Percentiles rank a stretch among this genome's conserved stretches.
Conservation (phyloP, 1,140 invertebrate genomes). For the Atopsyche davidsoni region DNA sequence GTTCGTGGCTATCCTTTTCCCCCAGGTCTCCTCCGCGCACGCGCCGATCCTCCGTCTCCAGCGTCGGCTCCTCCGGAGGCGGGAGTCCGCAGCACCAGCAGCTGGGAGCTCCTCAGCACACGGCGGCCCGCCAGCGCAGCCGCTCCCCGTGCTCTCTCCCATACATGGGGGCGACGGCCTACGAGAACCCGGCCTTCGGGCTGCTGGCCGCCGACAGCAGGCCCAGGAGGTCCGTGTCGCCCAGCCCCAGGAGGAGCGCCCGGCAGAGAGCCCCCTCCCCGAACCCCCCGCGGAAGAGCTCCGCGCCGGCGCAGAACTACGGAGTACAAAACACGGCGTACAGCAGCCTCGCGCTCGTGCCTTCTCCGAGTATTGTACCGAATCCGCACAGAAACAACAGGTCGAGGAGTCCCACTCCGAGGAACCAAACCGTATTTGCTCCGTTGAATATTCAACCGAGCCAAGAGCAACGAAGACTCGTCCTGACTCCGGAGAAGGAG, state of each 20-base stretch:
- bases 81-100: conserved; percentile 33
- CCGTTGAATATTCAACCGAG: conserved; percentile 48
- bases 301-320: background rate
- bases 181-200: conserved; percentile 27
- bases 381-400: conserved; percentile 37
- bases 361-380: conserved; percentile 17
- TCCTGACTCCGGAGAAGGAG: conserved; percentile 37
- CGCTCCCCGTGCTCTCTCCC: conserved; percentile 31
- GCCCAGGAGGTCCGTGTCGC: conserved; percentile 25
- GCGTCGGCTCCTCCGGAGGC: conserved; percentile 42
- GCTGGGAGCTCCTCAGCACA: conserved; percentile 37
- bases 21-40: conserved; percentile 52
- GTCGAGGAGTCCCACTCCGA: conserved; percentile 51
- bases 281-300: conserved; percentile 18
- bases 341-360: conserved; percentile 19
- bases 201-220: conserved; percentile 24
- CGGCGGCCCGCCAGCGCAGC: conserved; percentile 30
- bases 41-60: conserved; percentile 50
- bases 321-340: background rate
- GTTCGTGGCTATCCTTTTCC: too few species aligned
- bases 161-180: conserved; percentile 27
- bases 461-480: conserved; percentile 38
- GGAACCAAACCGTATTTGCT: too few species aligned
- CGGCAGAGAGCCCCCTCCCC: conserved; percentile 17
- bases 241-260: conserved; percentile 24